These are phyloP conservation scores for Tricholaema leucomelas DNA, from an alignment of 2,113 vertebrate genomes.

Conservation along the genomic window DNA sequence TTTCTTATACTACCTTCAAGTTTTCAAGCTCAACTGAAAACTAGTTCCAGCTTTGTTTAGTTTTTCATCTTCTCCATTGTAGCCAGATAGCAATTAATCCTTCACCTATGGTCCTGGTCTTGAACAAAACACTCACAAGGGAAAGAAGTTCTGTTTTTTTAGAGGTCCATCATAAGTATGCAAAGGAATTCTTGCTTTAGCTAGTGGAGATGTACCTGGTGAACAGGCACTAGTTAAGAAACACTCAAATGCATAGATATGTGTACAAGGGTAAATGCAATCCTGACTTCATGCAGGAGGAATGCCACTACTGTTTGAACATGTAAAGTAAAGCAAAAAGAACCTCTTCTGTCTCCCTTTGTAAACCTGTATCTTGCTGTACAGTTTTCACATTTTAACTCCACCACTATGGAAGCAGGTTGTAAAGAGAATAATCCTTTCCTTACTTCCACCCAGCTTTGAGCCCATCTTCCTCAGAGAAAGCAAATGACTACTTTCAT, in stretches of 20 bases:
- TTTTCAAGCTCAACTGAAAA: background rate
- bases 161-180: background rate
- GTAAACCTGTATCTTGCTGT: background rate
- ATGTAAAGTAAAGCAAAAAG: background rate
- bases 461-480: background rate
- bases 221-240: background rate
- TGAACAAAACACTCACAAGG: background rate
- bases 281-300: background rate
- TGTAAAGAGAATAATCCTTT: background rate
- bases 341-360: background rate
- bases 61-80: background rate
- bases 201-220: background rate
- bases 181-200: background rate
- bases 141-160: background rate
- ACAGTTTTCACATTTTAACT: background rate
- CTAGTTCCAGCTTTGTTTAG: background rate
- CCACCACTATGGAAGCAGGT: background rate
- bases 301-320: background rate
- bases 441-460: background rate
- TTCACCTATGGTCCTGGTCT: background rate
- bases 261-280: background rate
- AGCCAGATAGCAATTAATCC: background rate
- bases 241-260: background rate
- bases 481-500: background rate
- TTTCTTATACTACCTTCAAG: background rate